Evolutionary conservation across 2,888 invertebrate species (phyloP).

Genomic region (Polyommatus icarus): DNA sequence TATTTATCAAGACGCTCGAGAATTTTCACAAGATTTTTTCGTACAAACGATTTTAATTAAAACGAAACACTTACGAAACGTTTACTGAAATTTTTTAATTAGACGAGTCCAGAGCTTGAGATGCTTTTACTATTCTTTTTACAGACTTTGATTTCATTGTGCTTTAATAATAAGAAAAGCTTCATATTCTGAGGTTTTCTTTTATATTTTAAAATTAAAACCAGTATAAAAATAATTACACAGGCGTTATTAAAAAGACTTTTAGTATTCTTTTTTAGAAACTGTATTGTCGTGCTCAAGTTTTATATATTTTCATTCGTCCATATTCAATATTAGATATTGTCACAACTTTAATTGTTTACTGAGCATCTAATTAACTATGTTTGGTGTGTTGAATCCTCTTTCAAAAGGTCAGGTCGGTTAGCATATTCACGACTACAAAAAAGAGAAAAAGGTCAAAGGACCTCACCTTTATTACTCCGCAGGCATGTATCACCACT

Average conservation of each 20-base stretch:
- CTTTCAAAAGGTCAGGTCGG: not conserved
- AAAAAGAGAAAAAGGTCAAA: not conserved
- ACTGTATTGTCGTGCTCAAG: not conserved
- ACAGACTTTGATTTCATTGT: constrained; percentile 7
- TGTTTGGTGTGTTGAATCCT: not conserved
- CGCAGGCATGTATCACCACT: not conserved
- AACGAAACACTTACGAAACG: constrained; percentile 19
- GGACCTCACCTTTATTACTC: constrained; percentile 1
- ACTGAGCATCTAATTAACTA: not conserved
- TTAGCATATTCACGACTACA: not conserved
- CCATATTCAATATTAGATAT: not conserved
- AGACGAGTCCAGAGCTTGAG: not conserved
- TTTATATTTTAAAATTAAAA: not conserved
- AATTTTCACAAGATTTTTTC: not conserved
- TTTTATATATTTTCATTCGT: no score
- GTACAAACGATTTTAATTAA: constrained; percentile 15
- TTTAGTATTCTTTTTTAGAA: not conserved
- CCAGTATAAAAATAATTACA: not conserved
- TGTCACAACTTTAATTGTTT: not conserved
- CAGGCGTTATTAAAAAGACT: not conserved
- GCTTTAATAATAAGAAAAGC: constrained; percentile 7
- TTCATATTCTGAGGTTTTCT: not conserved
- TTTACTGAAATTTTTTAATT: not conserved
- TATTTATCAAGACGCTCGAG: not conserved
- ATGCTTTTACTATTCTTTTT: constrained; percentile 15